Percentiles rank a stretch among this genome's conserved stretches.
Conservation (phyloP, 2,888 invertebrate species). For the Panopea generosa region DNA sequence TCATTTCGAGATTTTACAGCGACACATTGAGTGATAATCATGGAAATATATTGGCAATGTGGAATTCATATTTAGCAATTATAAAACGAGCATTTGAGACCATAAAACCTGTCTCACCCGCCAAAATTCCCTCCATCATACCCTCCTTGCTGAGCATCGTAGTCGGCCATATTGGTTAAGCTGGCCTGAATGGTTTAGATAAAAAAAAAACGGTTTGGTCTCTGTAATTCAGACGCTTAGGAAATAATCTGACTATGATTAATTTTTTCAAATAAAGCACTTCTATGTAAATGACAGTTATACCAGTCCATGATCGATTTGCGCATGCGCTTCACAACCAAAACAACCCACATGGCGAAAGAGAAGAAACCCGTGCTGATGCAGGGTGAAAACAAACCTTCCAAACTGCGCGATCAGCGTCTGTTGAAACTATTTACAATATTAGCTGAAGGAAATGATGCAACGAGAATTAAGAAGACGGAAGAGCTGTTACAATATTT, state of each 20-base stretch:
- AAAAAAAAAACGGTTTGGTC: too few relatives aligned
- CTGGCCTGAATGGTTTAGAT: conserved; percentile 44
- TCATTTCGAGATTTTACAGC: too few relatives aligned
- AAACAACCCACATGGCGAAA: conserved; percentile 17
- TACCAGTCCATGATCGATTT: too few relatives aligned
- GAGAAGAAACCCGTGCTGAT: conserved; percentile 9
- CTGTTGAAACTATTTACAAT: conserved; percentile 68
- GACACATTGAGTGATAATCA: too few relatives aligned
- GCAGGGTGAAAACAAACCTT: background rate
- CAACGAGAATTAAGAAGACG: conserved; percentile 58
- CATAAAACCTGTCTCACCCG: conserved; percentile 30
- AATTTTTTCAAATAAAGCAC: too few relatives aligned
- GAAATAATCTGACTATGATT: too few relatives aligned
- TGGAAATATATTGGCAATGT: too few relatives aligned
- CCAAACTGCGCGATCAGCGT: conserved; percentile 35
- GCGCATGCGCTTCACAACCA: conserved; percentile 5
- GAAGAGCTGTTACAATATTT: conserved; percentile 50
- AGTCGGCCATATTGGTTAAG: conserved; percentile 72
- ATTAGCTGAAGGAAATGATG: conserved; percentile 70
- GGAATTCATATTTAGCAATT: too few relatives aligned
- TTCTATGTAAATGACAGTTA: too few relatives aligned
- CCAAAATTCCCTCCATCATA: conserved; percentile 63
- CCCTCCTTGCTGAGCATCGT: conserved; percentile 64
- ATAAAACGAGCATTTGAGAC: too few relatives aligned
- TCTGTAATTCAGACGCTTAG: too few relatives aligned